A percentile compares a stretch with the other conserved stretches of the same genome.
Evolutionary conservation across 2,113 vertebrate genomes (phyloP).

Genomic region (Daboia siamensis): DNA sequence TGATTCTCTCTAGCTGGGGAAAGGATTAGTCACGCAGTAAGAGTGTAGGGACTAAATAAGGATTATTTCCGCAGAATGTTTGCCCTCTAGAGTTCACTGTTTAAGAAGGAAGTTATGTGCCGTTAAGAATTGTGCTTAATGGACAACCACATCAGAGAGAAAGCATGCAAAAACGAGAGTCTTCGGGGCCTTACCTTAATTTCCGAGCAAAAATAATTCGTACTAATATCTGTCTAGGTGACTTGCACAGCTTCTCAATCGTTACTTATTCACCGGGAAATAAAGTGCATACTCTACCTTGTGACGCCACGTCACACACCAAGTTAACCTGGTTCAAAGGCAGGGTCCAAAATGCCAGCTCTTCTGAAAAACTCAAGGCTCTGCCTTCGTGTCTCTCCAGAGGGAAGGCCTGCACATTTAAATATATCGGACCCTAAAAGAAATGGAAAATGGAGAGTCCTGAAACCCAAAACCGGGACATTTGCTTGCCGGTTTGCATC

Average conservation of each 20-base stretch:
- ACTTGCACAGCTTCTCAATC: background rate
- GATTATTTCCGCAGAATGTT: background rate
- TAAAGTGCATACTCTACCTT: conserved; percentile 70
- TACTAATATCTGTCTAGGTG: rapidly evolving
- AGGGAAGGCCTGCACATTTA: conserved; percentile 85
- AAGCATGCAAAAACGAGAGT: background rate
- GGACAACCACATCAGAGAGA: background rate
- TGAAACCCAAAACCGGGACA: background rate
- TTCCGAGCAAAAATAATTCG: background rate
- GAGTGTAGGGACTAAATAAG: background rate
- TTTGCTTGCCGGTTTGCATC: no score
- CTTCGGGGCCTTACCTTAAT: background rate
- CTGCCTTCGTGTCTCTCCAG: conserved; percentile 82
- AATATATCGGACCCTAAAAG: conserved; percentile 83
- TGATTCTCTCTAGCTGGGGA: background rate
- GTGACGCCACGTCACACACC: conserved; percentile 81
- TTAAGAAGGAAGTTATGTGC: background rate
- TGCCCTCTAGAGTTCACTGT: background rate
- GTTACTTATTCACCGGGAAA: background rate
- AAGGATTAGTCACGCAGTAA: background rate
- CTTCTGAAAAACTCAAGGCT: conserved; percentile 86
- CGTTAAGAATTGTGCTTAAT: background rate
- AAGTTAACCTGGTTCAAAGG: conserved; percentile 89
- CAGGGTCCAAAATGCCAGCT: conserved; percentile 85
- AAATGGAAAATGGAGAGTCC: conserved; percentile 18